Percentiles rank a stretch among this genome's conserved stretches.
These are phyloP conservation scores for Thysanoteuthis rhombus DNA, from an alignment of 2,888 invertebrate species.

Conservation along the genomic window DNA sequence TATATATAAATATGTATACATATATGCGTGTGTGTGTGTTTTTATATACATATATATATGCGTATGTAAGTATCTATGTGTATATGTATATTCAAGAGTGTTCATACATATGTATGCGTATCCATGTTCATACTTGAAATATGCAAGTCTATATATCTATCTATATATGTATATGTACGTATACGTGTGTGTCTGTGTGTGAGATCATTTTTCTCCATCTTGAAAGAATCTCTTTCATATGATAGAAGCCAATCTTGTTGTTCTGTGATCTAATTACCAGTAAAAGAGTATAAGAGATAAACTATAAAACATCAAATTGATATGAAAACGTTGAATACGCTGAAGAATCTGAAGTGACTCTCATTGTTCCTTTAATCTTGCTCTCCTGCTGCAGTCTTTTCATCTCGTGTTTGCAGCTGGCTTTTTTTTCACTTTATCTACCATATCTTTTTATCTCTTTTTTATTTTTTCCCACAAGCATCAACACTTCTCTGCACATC, in stretches of 20 bases:
- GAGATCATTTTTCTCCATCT: background rate
- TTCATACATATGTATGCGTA: no score
- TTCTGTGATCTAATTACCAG: background rate
- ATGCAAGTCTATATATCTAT: no score
- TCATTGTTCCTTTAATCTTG: background rate
- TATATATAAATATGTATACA: background rate
- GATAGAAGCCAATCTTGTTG: background rate
- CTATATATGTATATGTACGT: no score
- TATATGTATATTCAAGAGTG: no score
- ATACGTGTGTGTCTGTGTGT: background rate
- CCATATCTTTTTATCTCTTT: no score
- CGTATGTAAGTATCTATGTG: background rate
- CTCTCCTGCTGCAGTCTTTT: background rate
- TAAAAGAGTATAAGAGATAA: background rate
- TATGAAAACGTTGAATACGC: background rate
- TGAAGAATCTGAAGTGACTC: background rate
- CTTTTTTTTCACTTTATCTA: background rate
- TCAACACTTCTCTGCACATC: no score
- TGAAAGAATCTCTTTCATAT: no score
- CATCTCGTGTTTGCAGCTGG: no score
- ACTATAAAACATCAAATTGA: background rate
- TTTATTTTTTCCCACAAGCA: no score
- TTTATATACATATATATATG: background rate
- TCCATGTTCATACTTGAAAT: no score
- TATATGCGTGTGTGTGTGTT: background rate